These are phyloP conservation scores for Idaea biselata DNA, from an alignment of 2,888 invertebrate genomes.

Conservation along the genomic window DNA sequence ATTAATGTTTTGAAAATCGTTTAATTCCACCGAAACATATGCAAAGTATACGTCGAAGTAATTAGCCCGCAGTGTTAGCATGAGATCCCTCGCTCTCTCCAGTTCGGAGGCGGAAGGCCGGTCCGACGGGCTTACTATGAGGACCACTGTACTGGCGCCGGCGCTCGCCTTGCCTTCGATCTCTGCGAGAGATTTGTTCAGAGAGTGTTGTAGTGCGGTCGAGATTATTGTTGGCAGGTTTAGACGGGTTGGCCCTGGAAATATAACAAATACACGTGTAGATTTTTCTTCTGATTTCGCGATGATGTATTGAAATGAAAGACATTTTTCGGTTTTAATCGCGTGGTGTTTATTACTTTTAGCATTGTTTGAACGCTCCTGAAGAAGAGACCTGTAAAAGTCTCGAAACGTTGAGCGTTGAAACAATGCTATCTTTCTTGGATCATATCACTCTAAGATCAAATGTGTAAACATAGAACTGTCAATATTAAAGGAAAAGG, in stretches of 20 bases:
- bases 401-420: too few relatives aligned
- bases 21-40: constrained; percentile 68
- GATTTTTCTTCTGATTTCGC: too few relatives aligned
- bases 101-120: constrained; percentile 67
- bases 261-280: constrained; percentile 5
- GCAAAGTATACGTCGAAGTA: constrained; percentile 79
- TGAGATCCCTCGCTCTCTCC: constrained; percentile 57
- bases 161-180: constrained; percentile 52
- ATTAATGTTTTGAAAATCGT: constrained; percentile 69
- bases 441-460: too few relatives aligned
- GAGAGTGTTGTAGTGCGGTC: constrained; percentile 65
- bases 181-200: constrained; percentile 64
- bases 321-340: too few relatives aligned
- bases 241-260: constrained; percentile 78
- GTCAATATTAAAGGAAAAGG: too few relatives aligned
- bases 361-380: too few relatives aligned
- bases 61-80: constrained; percentile 64
- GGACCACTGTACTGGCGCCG: constrained; percentile 71
- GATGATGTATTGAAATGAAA: too few relatives aligned
- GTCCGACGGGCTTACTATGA: constrained; percentile 75
- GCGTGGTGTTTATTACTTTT: too few relatives aligned
- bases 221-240: constrained; percentile 74
- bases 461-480: too few relatives aligned
- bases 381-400: too few relatives aligned
- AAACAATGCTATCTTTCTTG: too few relatives aligned